A percentile compares a stretch with the other conserved stretches of the same genome.
phyloP scores from a whole-genome alignment of 2,797 vertebrate genomes.

The Garrulus glandarius region DNA sequence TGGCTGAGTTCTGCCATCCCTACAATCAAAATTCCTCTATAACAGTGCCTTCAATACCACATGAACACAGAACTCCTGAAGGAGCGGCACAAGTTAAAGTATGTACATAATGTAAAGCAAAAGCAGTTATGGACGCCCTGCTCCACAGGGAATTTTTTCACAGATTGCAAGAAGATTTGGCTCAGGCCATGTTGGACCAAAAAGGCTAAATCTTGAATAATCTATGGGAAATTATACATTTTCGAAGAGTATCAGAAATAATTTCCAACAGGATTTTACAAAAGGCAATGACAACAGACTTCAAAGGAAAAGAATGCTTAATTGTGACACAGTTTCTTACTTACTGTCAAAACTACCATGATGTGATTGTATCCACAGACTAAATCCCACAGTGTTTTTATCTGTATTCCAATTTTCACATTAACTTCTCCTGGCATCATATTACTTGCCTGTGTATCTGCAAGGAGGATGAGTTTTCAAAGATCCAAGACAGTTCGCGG shows the following conservation, averaged over 20 bases:
- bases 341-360: not conserved
- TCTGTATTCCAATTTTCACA: not conserved
- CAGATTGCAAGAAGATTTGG: not conserved
- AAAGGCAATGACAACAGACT: not conserved
- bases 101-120: accelerated
- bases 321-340: not conserved
- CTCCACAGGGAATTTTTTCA: not conserved
- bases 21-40: not conserved
- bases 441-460: not conserved
- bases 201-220: not conserved
- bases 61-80: not conserved
- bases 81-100: not conserved
- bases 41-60: not conserved
- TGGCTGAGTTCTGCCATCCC: not conserved
- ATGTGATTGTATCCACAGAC: not conserved
- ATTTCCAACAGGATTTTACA: not conserved
- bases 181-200: not conserved
- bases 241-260: not conserved
- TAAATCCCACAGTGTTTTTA: not conserved
- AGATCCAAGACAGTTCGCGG: not conserved
- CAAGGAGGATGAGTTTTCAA: not conserved
- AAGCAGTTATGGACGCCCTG: not conserved
- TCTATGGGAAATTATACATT: not conserved
- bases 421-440: not conserved
- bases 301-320: not conserved